Percentiles rank a stretch among this genome's conserved stretches.
Evolutionary conservation across 2,888 invertebrate species (phyloP).

Genomic region (Achlya flavicornis): DNA sequence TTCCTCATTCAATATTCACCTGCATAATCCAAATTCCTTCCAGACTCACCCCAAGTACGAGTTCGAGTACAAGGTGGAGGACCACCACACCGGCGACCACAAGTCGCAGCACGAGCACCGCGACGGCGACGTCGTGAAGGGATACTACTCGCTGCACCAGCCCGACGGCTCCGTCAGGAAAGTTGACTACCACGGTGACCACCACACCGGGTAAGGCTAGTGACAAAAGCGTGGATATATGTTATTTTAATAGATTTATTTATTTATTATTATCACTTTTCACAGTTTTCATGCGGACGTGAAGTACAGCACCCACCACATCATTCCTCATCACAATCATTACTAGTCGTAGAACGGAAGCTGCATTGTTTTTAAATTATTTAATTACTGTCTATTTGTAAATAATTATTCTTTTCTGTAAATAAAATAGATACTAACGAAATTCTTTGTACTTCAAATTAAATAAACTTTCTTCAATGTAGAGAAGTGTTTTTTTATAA

Average conservation of each 20-base stretch:
- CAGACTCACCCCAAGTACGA: slow-evolving; percentile 44
- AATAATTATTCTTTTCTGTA: no score
- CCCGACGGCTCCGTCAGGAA: slow-evolving; percentile 64
- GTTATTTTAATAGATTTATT: neutral
- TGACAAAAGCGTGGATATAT: no score
- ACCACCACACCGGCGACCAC: slow-evolving; percentile 66
- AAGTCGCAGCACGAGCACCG: slow-evolving; percentile 61
- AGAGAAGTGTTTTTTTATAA: no score
- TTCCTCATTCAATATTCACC: no score
- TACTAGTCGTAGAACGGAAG: slow-evolving; percentile 21
- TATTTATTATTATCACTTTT: slow-evolving; percentile 16
- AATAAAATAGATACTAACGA: no score
- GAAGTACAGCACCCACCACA: slow-evolving; percentile 58
- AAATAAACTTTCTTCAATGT: no score
- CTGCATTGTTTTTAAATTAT: neutral
- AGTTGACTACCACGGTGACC: slow-evolving; percentile 76
- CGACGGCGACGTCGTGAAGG: slow-evolving; percentile 64
- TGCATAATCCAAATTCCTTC: neutral
- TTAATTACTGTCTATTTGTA: neutral
- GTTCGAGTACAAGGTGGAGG: slow-evolving; percentile 67
- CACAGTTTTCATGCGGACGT: slow-evolving; percentile 65
- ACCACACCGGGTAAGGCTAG: neutral
- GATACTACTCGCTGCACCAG: slow-evolving; percentile 41
- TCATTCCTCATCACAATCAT: slow-evolving; percentile 49
- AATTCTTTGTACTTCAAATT: no score